Conservation (phyloP, 2,797 vertebrate genomes). For the Malurus leucopterus region DNA sequence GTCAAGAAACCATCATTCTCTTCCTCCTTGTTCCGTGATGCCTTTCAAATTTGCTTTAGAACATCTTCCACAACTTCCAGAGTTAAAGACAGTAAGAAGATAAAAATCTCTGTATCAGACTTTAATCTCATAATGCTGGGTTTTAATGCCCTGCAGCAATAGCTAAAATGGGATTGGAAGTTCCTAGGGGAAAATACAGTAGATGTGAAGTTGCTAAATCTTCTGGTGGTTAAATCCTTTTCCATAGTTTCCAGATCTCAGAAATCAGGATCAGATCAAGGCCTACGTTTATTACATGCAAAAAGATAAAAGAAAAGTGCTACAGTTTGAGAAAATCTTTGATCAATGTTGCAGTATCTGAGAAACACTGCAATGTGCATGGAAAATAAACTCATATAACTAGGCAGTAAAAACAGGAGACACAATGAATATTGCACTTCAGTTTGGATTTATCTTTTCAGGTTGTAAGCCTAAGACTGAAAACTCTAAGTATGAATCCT, state of each 20-base stretch:
- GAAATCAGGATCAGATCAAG: neutral
- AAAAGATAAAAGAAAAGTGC: neutral
- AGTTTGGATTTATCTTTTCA: neutral
- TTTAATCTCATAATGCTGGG: neutral
- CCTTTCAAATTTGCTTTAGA: neutral
- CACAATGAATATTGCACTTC: neutral
- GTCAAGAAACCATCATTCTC: neutral
- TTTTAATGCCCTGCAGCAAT: neutral
- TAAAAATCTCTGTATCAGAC: neutral
- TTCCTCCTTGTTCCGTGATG: neutral
- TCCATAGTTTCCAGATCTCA: neutral
- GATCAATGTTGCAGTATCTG: fast-evolving
- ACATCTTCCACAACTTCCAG: neutral
- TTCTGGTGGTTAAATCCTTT: neutral
- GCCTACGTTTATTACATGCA: neutral
- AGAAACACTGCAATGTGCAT: neutral
- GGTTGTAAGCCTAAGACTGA: neutral
- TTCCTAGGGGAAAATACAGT: neutral
- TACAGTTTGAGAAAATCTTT: neutral
- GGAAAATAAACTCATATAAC: neutral
- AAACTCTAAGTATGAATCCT: neutral
- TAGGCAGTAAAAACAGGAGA: neutral
- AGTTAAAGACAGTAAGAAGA: neutral
- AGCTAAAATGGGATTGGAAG: neutral
- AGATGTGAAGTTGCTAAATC: neutral